Evolutionary conservation across 2,113 vertebrate genomes (phyloP).

Genomic region (Barbus barbus): DNA sequence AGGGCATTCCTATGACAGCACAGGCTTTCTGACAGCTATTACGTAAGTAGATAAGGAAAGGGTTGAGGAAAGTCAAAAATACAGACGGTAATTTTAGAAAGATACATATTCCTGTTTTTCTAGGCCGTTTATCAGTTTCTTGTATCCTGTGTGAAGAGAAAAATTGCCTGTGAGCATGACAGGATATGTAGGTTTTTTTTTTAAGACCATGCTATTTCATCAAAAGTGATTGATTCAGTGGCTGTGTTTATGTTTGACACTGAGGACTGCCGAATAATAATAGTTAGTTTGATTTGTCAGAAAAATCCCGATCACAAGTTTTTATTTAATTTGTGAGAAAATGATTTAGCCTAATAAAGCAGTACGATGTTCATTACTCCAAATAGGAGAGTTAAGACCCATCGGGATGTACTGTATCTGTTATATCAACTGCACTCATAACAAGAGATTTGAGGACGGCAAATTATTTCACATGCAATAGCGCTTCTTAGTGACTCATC

Average conservation of each 20-base stretch:
- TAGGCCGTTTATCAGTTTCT: constrained; percentile 5
- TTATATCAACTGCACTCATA: background rate
- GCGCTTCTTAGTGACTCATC: constrained; percentile 11
- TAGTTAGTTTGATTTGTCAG: background rate
- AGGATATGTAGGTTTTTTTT: constrained; percentile 10
- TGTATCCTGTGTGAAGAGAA: constrained; percentile 34
- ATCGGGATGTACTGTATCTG: background rate
- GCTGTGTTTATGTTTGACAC: background rate
- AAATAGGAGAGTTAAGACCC: too few species aligned
- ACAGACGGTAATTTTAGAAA: background rate
- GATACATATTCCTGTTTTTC: constrained; percentile 11
- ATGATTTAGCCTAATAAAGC: background rate
- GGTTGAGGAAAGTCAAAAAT: constrained; percentile 18
- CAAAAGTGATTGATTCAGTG: background rate
- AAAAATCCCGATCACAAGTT: background rate
- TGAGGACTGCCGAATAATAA: too few species aligned
- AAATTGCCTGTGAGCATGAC: constrained; percentile 9
- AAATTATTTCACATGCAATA: background rate
- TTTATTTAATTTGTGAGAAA: background rate
- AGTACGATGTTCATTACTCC: background rate
- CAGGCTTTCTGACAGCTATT: background rate
- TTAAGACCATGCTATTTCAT: background rate
- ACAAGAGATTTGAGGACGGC: background rate
- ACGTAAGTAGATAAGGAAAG: constrained; percentile 14
- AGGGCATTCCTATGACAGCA: background rate